These are phyloP conservation scores for Drosophila borealis DNA, from an alignment of 2,888 invertebrate genomes.

Conservation along the genomic window DNA sequence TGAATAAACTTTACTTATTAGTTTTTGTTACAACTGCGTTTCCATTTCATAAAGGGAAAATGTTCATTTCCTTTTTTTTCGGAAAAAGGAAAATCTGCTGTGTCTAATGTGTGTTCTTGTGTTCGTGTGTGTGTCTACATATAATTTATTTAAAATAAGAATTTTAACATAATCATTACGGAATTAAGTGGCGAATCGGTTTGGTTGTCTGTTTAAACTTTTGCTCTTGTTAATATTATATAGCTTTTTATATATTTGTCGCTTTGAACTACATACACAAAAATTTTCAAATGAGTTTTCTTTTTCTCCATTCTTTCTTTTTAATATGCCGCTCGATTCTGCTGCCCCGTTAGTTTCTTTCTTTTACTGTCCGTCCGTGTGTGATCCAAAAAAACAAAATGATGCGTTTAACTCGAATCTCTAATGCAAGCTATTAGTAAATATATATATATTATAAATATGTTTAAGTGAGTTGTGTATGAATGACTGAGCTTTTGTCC, in stretches of 20 bases:
- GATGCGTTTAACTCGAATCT: slow-evolving; percentile 49
- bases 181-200: slow-evolving; percentile 51
- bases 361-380: slow-evolving; percentile 1
- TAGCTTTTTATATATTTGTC: slow-evolving; percentile 43
- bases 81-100: slow-evolving; percentile 12
- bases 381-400: slow-evolving; percentile 34
- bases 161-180: slow-evolving; percentile 71
- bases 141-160: slow-evolving; percentile 78
- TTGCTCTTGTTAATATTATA: slow-evolving; percentile 34
- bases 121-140: slow-evolving; percentile 58
- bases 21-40: slow-evolving; percentile 57
- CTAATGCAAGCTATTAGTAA: slow-evolving; percentile 74
- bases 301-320: background rate
- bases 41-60: background rate
- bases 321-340: slow-evolving; percentile 8
- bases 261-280: slow-evolving; percentile 57
- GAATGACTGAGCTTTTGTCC: slow-evolving; percentile 48
- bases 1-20: slow-evolving; percentile 62
- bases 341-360: background rate
- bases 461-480: slow-evolving; percentile 59
- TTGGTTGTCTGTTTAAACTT: slow-evolving; percentile 23
- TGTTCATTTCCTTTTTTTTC: background rate
- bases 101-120: slow-evolving; percentile 22
- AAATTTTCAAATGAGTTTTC: slow-evolving; percentile 38
- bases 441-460: slow-evolving; percentile 67